Conservation (phyloP, 2,113 vertebrate species). For the Sturnira hondurensis region DNA sequence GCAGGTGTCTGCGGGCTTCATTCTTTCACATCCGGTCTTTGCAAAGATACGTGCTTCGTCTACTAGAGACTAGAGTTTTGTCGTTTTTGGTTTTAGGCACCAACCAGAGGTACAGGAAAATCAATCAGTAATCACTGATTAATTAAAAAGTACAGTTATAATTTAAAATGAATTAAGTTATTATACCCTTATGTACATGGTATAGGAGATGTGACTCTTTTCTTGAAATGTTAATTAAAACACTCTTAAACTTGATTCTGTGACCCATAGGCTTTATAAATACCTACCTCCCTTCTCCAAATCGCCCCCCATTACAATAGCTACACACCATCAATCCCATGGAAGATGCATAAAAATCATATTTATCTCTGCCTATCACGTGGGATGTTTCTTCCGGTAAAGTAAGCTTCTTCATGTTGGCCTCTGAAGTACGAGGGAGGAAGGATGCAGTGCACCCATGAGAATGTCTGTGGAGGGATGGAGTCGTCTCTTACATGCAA, state of each 20-base stretch:
- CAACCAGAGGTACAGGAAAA: not conserved
- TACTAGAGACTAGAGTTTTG: not conserved
- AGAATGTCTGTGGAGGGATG: not conserved
- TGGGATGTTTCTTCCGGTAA: not conserved
- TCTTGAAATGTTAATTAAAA: constrained; percentile 13
- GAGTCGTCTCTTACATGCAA: not conserved
- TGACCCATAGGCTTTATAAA: not conserved
- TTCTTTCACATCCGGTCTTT: not conserved
- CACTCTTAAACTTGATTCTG: not conserved
- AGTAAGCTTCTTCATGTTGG: not conserved
- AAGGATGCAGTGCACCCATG: not conserved
- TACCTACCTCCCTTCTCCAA: not conserved
- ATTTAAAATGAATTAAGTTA: constrained; percentile 12
- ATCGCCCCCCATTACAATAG: not conserved
- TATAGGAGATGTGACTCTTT: not conserved
- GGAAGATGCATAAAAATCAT: not conserved
- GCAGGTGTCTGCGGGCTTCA: not conserved
- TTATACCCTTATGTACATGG: not conserved
- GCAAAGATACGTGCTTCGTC: not conserved
- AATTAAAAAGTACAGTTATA: constrained; percentile 16
- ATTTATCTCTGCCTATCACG: not conserved
- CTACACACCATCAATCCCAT: no score
- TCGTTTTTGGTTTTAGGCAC: not conserved
- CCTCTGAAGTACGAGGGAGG: not conserved
- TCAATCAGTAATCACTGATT: not conserved